These are phyloP conservation scores for Chromis chromis DNA, from an alignment of 2,797 vertebrate species.

Conservation along the genomic window DNA sequence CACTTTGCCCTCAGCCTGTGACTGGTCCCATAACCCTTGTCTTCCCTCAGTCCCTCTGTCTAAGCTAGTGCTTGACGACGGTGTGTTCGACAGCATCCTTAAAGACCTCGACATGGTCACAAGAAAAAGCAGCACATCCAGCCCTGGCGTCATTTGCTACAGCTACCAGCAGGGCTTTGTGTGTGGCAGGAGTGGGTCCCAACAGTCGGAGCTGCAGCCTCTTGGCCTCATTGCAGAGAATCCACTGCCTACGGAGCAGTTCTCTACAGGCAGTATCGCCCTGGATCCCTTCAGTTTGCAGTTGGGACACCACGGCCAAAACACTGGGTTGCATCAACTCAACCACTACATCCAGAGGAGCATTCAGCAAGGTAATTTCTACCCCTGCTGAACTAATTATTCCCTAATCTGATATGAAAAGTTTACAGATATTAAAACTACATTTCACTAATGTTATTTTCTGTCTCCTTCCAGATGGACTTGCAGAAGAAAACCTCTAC, in stretches of 20 bases:
- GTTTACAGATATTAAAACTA: not conserved
- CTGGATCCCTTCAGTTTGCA: constrained; percentile 62
- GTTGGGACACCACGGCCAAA: constrained; percentile 59
- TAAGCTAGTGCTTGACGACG: constrained; percentile 67
- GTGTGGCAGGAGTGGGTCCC: constrained; percentile 9
- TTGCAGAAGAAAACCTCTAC: constrained; percentile 80
- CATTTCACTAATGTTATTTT: constrained; percentile 25
- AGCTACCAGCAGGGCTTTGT: constrained; percentile 33
- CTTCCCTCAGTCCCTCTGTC: constrained; percentile 4
- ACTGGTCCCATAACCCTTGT: constrained; percentile 50
- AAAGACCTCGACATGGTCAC: constrained; percentile 67
- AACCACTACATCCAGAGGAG: constrained; percentile 64
- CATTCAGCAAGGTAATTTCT: constrained; percentile 77
- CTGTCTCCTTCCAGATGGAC: constrained; percentile 74
- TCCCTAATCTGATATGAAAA: not conserved
- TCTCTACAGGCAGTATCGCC: constrained; percentile 11
- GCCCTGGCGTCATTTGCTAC: not conserved
- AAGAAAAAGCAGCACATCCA: constrained; percentile 19
- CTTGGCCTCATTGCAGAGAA: constrained; percentile 34
- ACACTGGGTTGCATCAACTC: constrained; percentile 85
- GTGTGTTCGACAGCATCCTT: constrained; percentile 77
- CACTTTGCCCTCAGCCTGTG: constrained; percentile 7
- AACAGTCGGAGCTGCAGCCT: constrained; percentile 15
- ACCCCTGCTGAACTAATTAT: not conserved
- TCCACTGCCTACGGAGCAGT: constrained; percentile 44